Conservation (phyloP, 2,113 vertebrate genomes). For the Plotosus lineatus region DNA sequence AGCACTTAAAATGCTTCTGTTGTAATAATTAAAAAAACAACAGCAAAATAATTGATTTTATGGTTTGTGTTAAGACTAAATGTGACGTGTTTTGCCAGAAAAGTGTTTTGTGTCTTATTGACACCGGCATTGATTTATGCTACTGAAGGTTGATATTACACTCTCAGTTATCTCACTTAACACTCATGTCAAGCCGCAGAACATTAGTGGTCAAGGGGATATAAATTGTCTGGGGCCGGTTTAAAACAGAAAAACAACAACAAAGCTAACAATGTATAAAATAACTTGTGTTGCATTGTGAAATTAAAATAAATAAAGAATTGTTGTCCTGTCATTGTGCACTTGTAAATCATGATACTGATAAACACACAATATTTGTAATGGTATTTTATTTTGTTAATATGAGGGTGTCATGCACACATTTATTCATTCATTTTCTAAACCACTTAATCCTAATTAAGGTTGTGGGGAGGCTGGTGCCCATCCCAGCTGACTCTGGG, state of each 20-base stretch:
- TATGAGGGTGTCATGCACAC: too few species aligned
- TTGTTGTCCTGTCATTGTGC: constrained; percentile 52
- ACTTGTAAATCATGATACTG: neutral
- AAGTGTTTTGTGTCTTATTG: constrained; percentile 19
- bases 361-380: neutral
- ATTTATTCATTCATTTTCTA: too few species aligned
- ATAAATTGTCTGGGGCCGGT: constrained; percentile 62
- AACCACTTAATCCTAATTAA: too few species aligned
- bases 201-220: constrained; percentile 48
- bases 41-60: neutral
- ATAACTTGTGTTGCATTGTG: constrained; percentile 72
- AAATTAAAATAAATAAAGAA: constrained; percentile 74
- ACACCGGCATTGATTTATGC: neutral
- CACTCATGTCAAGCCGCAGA: constrained; percentile 46
- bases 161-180: constrained; percentile 12
- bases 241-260: constrained; percentile 34
- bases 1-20: neutral
- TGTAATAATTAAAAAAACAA: neutral
- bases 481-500: too few species aligned
- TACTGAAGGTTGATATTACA: constrained; percentile 11
- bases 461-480: too few species aligned
- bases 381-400: neutral
- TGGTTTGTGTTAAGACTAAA: neutral
- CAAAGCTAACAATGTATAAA: constrained; percentile 53
- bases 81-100: neutral